These are phyloP conservation scores for Zaprionus capensis DNA, from an alignment of 1,140 invertebrate genomes.

Conservation along the genomic window DNA sequence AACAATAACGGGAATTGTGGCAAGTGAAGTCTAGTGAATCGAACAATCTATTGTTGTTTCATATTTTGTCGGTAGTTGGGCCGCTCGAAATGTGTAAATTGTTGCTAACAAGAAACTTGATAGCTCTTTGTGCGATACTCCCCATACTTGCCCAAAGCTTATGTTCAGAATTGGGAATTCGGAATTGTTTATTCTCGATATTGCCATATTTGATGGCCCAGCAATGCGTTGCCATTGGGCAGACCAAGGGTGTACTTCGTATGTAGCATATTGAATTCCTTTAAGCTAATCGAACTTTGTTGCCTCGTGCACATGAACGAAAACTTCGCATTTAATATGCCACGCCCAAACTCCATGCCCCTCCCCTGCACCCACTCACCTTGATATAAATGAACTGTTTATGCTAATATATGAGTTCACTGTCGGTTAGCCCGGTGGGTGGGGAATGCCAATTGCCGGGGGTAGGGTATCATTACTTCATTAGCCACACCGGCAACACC, in stretches of 20 bases:
- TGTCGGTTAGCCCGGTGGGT: conserved; percentile 27
- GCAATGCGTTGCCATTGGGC: conserved; percentile 6
- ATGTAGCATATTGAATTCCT: conserved; percentile 23
- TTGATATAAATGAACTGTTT: conserved; percentile 80
- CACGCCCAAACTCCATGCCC: conserved; percentile 13
- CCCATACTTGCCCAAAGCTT: conserved; percentile 9
- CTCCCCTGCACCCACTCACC: conserved; percentile 52
- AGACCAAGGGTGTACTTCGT: background rate
- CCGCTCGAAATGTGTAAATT: conserved; percentile 63
- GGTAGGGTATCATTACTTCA: conserved; percentile 64
- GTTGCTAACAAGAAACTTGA: conserved; percentile 77
- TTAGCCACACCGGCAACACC: conserved; percentile 69
- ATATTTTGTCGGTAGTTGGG: conserved; percentile 33
- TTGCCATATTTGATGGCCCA: conserved; percentile 30
- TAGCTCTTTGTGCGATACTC: conserved; percentile 48
- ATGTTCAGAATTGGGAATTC: conserved; percentile 19
- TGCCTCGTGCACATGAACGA: background rate
- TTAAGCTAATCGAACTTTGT: conserved; percentile 44
- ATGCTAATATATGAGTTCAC: conserved; percentile 79
- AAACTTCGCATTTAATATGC: conserved; percentile 1
- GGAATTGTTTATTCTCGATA: conserved; percentile 36
- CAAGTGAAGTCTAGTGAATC: conserved; percentile 40
- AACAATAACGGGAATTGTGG: conserved; percentile 56
- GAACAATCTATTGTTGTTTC: conserved; percentile 60
- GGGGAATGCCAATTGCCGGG: conserved; percentile 19